Evolutionary conservation across 2,797 vertebrate species (phyloP).

Genomic region (Intellagama lesueurii): DNA sequence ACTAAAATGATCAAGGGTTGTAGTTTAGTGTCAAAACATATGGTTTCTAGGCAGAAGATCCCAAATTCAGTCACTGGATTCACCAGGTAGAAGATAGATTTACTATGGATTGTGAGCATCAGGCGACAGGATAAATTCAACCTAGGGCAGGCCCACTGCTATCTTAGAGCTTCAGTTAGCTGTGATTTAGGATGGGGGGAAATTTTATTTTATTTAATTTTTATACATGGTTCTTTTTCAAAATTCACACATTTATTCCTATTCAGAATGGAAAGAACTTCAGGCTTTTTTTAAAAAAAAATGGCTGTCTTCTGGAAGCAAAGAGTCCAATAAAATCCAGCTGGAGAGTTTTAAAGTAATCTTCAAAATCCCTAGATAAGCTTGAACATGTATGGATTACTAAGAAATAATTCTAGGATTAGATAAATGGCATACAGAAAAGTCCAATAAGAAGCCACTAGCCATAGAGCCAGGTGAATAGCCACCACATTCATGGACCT

Average conservation of each 20-base stretch:
- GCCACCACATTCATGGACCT: not conserved
- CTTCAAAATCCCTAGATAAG: not conserved
- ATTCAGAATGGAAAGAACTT: no score
- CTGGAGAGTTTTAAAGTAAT: not conserved
- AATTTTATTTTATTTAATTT: no score
- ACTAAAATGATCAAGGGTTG: not conserved
- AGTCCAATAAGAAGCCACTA: not conserved
- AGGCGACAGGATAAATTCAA: no score
- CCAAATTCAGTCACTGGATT: not conserved
- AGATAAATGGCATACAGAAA: not conserved
- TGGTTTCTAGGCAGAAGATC: not conserved
- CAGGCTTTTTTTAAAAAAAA: not conserved
- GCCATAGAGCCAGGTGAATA: not conserved
- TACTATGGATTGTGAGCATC: not conserved
- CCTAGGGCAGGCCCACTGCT: no score
- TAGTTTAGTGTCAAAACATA: not conserved
- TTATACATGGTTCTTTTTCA: not conserved
- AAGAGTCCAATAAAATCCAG: slow-evolving; percentile 13
- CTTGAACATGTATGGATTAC: slow-evolving; percentile 4
- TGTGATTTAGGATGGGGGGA: no score
- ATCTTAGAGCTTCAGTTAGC: no score
- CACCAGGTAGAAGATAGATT: not conserved
- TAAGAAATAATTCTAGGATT: not conserved
- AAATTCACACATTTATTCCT: no score
- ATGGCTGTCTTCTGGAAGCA: slow-evolving; percentile 18